Percentiles rank a stretch among this genome's conserved stretches.
phyloP scores from a whole-genome alignment of 2,113 vertebrate genomes.

The Cariama cristata region DNA sequence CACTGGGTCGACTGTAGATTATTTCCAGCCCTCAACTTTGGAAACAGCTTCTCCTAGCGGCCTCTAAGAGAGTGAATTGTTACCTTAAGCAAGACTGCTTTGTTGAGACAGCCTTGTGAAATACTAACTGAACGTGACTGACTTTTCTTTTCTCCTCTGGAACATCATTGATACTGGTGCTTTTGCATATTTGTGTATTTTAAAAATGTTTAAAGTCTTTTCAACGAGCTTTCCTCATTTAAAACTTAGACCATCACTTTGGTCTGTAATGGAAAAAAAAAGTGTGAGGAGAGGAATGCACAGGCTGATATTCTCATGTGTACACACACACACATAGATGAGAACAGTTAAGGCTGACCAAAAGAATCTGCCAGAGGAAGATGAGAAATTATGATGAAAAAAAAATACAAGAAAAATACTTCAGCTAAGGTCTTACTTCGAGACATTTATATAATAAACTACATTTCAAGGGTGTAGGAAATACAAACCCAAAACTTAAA shows the following conservation, averaged over 20 bases:
- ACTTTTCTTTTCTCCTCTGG: not conserved
- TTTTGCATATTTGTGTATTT: not conserved
- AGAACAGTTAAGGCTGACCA: not conserved
- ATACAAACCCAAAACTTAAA: not conserved
- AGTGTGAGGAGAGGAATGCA: not conserved
- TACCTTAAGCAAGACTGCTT: not conserved
- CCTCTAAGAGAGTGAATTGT: not conserved
- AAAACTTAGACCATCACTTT: not conserved
- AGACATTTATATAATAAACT: not conserved
- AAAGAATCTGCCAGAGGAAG: not conserved
- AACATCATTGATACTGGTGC: not conserved
- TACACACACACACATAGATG: not conserved
- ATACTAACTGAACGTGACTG: not conserved
- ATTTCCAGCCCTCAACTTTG: not conserved
- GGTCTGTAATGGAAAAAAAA: not conserved
- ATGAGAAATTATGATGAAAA: not conserved
- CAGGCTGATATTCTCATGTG: not conserved
- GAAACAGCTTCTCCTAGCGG: slow-evolving; percentile 60
- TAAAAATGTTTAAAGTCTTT: not conserved
- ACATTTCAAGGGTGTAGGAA: not conserved
- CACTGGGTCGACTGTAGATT: not conserved
- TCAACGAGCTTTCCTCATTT: not conserved
- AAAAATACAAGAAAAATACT: not conserved
- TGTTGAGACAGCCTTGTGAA: not conserved
- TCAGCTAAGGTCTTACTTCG: not conserved